A percentile compares a stretch with the other conserved stretches of the same genome.
phyloP scores from a whole-genome alignment of 2,113 vertebrate species.

The Eidolon helvum region DNA sequence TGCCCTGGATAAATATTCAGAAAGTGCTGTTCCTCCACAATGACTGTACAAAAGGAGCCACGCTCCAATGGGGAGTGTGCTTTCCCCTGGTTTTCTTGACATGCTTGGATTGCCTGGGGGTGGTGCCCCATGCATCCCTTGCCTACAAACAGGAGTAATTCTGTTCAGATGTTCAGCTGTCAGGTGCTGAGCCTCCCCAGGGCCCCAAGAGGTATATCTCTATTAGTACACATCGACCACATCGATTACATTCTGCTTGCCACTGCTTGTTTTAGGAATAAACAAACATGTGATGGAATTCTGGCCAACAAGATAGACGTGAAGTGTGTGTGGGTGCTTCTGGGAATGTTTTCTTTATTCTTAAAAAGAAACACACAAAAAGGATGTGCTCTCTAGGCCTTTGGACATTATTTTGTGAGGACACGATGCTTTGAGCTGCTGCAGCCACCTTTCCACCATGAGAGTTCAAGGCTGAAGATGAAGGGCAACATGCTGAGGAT shows the following conservation, averaged over 20 bases:
- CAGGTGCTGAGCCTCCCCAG: background rate
- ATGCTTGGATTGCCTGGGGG: background rate
- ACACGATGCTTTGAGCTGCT: background rate
- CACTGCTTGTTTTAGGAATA: background rate
- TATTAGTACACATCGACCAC: background rate
- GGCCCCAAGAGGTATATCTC: background rate
- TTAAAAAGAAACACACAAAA: background rate
- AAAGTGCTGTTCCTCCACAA: background rate
- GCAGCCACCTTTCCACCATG: background rate
- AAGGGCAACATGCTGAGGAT: background rate
- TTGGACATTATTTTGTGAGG: background rate
- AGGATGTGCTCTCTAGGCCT: background rate
- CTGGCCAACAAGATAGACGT: constrained; percentile 6
- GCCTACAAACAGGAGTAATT: background rate
- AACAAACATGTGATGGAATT: background rate
- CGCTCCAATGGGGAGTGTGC: rapidly evolving
- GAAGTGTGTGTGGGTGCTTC: background rate
- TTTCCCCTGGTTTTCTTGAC: background rate
- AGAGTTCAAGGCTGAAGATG: background rate
- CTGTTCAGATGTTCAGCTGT: background rate
- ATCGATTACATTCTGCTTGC: background rate
- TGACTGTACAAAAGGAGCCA: background rate
- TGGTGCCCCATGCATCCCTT: background rate
- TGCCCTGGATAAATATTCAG: background rate
- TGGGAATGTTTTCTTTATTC: background rate